A percentile compares a stretch with the other conserved stretches of the same genome.
Evolutionary conservation across 2,888 invertebrate species (phyloP).

Genomic region (Amphiduros pacificus): DNA sequence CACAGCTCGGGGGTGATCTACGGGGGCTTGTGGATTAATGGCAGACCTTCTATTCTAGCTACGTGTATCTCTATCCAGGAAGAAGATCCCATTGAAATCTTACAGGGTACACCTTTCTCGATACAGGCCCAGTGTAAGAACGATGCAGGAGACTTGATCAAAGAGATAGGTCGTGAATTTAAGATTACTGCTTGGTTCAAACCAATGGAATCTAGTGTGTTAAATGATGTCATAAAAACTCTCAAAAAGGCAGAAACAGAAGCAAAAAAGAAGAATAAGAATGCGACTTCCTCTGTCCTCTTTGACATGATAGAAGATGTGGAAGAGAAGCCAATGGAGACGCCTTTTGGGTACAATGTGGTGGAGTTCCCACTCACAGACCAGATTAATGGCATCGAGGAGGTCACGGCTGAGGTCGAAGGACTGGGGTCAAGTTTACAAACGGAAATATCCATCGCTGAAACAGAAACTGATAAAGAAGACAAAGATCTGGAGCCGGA

Average conservation of each 20-base stretch:
- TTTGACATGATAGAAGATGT: constrained; percentile 57
- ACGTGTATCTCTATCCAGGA: constrained; percentile 43
- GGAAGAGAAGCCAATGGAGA: constrained; percentile 46
- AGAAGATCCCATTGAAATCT: constrained; percentile 34
- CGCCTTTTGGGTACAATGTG: constrained; percentile 54
- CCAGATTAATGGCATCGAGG: constrained; percentile 31
- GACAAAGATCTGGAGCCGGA: no score
- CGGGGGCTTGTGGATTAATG: constrained; percentile 52
- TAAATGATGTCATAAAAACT: no score
- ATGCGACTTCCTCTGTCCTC: no score
- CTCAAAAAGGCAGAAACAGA: neutral
- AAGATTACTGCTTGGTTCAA: constrained; percentile 51
- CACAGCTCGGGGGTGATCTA: constrained; percentile 55
- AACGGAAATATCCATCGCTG: no score
- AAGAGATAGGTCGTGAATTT: constrained; percentile 51
- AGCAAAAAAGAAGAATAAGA: neutral
- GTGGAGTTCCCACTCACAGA: constrained; percentile 54
- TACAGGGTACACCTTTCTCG: constrained; percentile 45
- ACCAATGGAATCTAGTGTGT: no score
- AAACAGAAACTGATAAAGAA: no score
- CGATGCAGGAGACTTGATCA: constrained; percentile 43
- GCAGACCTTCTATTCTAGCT: constrained; percentile 45
- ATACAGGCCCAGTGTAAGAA: constrained; percentile 45
- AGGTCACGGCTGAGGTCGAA: no score
- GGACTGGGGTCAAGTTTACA: no score